These are phyloP conservation scores for Otus sunia DNA, from an alignment of 2,113 vertebrate genomes.

Conservation along the genomic window DNA sequence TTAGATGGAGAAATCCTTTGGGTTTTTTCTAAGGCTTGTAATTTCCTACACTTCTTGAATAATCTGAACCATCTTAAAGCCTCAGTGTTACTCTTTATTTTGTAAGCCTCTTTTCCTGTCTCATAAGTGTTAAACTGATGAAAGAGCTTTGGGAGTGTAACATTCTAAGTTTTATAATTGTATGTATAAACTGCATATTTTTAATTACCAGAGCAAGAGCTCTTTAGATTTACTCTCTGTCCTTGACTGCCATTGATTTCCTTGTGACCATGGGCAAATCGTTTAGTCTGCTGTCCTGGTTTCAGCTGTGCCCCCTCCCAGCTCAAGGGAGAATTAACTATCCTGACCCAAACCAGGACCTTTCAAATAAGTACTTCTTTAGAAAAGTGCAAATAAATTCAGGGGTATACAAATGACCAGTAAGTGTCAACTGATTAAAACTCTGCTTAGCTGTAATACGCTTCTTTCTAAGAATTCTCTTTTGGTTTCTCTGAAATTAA, in stretches of 20 bases:
- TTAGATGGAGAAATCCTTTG: not conserved
- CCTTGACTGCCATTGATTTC: not conserved
- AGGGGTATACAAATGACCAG: not conserved
- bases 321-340: too few relatives aligned
- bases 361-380: not conserved
- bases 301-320: too few relatives aligned
- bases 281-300: not conserved
- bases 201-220: not conserved
- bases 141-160: not conserved
- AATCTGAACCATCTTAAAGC: not conserved
- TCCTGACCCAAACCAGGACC: too few relatives aligned
- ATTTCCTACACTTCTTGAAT: not conserved
- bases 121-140: not conserved
- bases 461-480: not conserved
- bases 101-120: not conserved
- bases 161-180: not conserved
- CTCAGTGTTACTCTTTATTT: not conserved
- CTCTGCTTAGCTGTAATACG: not conserved
- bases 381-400: not conserved
- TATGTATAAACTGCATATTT: not conserved
- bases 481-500: not conserved
- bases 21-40: not conserved
- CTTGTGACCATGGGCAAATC: not conserved
- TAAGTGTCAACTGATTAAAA: not conserved
- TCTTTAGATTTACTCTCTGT: not conserved